Conservation (phyloP, 2,888 invertebrate genomes). For the Melinaea menophilus region DNA sequence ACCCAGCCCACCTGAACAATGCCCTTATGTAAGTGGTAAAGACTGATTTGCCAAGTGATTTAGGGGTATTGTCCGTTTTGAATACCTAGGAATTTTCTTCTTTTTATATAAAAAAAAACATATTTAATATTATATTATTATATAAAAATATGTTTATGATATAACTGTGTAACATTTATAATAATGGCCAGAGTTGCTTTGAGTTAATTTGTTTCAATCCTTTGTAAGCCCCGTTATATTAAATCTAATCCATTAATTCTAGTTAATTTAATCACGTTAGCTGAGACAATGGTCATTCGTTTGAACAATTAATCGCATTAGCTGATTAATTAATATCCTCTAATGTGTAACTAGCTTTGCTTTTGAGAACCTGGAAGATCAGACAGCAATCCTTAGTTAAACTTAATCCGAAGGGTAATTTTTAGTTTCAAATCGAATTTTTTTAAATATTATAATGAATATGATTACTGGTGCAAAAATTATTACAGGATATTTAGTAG, state of each 20-base stretch:
- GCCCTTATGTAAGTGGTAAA: slow-evolving; percentile 3
- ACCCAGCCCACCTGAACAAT: slow-evolving; percentile 87
- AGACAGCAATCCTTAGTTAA: background rate
- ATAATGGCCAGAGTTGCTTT: too few species aligned
- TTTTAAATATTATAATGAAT: too few species aligned
- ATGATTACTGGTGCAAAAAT: too few species aligned
- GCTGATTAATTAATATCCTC: background rate
- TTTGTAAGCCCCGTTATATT: too few species aligned
- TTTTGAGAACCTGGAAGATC: background rate
- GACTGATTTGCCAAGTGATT: slow-evolving; percentile 5
- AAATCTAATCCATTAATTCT: background rate
- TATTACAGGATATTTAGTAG: too few species aligned
- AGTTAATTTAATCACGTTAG: slow-evolving; percentile 1
- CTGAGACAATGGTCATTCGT: slow-evolving; percentile 6
- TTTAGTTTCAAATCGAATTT: too few species aligned
- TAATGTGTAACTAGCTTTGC: background rate
- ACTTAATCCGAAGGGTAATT: too few species aligned
- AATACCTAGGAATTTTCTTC: background rate
- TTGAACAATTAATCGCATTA: slow-evolving; percentile 1
- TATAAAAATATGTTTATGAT: too few species aligned
- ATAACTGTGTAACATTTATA: too few species aligned
- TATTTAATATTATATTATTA: too few species aligned
- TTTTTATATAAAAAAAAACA: too few species aligned
- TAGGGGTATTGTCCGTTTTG: background rate
- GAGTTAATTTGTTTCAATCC: too few species aligned